Evolutionary conservation across 2,797 vertebrate species (phyloP), one percentile per base, ranked within the genome.

Genomic region (Coendou prehensilis): DNA sequence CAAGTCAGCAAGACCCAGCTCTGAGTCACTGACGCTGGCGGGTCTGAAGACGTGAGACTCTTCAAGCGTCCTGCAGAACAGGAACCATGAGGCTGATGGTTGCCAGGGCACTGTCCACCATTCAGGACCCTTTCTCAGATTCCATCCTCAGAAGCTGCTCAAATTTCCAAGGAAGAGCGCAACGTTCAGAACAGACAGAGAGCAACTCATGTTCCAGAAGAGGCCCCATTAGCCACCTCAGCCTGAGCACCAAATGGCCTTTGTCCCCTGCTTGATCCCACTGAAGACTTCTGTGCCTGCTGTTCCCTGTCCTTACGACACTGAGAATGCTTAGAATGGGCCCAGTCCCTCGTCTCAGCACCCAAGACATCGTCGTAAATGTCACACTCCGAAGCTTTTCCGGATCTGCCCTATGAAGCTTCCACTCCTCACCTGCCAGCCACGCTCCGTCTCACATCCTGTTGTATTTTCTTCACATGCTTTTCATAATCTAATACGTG

Each of bases 401-500:
- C 41, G 63, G 76, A 54, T 28, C 14, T 52, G n/a, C 37, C 30
- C 82, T 15, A 17, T 71, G 76, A 92, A 92, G 75, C 85, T 17
- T 61, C 47, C 50, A 52, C 33, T 71, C 23, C 33, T 69, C 26
- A 54, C 23, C 54, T 28, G 45, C 26, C 30, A 41, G 50, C n/a
- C 69, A n/a, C 10, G 26, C 52, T 93, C 85, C 26, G 5, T 61
- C 89, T 95, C 83, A 83, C 13, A 75, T 30, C 26, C 47, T 57
- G 26, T 64, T 91, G 84, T 84, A 50, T 84, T 91, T 92, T 93
- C 59, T 80, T 71, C 80, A 50, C 15, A 67, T 1, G 33, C 33
- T 64, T 87, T 91, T 75, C 59, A 84, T 41, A 86, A 69, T 64
- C 23, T 93, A 78, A 88, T 92, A 94, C 71, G 50, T 63, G 5